A percentile compares a stretch with the other conserved stretches of the same genome.
These are phyloP conservation scores for Drosophila kikkawai DNA, from an alignment of 1,140 invertebrate species.

Conservation along the genomic window DNA sequence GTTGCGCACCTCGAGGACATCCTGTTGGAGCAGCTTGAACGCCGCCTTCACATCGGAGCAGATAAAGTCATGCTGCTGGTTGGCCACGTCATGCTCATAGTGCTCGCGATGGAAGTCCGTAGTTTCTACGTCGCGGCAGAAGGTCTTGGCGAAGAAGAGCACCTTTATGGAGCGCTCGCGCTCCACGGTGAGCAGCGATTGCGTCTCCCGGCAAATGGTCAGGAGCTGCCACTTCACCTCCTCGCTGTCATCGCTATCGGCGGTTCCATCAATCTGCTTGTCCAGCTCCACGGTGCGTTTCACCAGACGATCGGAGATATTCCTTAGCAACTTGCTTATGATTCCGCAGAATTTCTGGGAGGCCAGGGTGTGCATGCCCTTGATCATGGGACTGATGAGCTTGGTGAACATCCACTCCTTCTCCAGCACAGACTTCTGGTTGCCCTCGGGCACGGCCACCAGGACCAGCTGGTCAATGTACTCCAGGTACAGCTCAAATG, in stretches of 20 bases:
- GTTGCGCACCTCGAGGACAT: conserved; percentile 88
- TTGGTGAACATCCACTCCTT: conserved; percentile 93
- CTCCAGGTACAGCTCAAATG: conserved; percentile 91
- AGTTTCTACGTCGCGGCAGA: conserved; percentile 90
- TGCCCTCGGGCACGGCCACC: conserved; percentile 89
- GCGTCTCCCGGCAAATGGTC: conserved; percentile 91
- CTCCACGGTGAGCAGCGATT: conserved; percentile 91
- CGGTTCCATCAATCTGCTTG: conserved; percentile 67
- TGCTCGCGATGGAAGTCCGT: conserved; percentile 85
- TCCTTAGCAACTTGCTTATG: conserved; percentile 78
- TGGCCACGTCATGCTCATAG: conserved; percentile 79
- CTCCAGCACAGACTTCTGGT: conserved; percentile 92
- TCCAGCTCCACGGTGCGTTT: conserved; percentile 72
- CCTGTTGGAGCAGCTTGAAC: conserved; percentile 88
- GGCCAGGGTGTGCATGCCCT: conserved; percentile 88
- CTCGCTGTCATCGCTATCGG: conserved; percentile 66
- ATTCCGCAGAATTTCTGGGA: conserved; percentile 89
- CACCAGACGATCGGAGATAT: conserved; percentile 72
- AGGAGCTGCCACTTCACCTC: conserved; percentile 86
- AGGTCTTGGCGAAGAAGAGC: conserved; percentile 91
- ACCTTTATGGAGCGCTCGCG: conserved; percentile 92
- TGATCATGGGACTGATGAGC: conserved; percentile 89
- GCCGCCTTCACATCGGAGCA: conserved; percentile 86
- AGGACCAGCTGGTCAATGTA: conserved; percentile 91
- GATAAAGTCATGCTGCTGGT: conserved; percentile 85